phyloP scores from a whole-genome alignment of 2,797 vertebrate species.

The Numenius phaeopus region DNA sequence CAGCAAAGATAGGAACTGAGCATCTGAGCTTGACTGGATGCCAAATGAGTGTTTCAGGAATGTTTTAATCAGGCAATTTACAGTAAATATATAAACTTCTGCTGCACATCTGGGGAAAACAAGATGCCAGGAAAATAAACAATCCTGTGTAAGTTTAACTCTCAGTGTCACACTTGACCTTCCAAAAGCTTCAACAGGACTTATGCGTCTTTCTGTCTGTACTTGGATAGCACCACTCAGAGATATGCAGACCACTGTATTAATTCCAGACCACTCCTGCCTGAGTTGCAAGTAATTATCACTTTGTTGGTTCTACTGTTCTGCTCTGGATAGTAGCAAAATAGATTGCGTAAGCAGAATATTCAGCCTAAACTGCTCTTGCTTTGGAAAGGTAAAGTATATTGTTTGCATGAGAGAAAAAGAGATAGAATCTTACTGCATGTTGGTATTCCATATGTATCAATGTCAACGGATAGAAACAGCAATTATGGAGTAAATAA shows the following conservation, averaged over 20 bases:
- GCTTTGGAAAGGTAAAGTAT: background rate
- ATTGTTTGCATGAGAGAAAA: background rate
- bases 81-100: constrained; percentile 28
- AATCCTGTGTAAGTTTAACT: background rate
- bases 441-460: background rate
- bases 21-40: constrained; percentile 16
- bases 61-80: constrained; percentile 55
- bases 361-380: background rate
- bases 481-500: background rate
- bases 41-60: constrained; percentile 38
- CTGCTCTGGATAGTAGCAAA: background rate
- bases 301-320: background rate
- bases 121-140: constrained; percentile 50
- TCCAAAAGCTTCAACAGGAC: background rate
- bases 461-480: background rate
- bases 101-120: constrained; percentile 54
- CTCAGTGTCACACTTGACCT: background rate
- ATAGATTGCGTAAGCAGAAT: background rate
- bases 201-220: background rate
- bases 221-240: background rate
- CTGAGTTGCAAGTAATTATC: background rate
- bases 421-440: background rate
- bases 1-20: constrained; percentile 6
- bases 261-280: background rate
- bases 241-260: background rate